A percentile compares a stretch with the other conserved stretches of the same genome.
phyloP scores from a whole-genome alignment of 2,113 vertebrate species.

The Bubo scandiacus region DNA sequence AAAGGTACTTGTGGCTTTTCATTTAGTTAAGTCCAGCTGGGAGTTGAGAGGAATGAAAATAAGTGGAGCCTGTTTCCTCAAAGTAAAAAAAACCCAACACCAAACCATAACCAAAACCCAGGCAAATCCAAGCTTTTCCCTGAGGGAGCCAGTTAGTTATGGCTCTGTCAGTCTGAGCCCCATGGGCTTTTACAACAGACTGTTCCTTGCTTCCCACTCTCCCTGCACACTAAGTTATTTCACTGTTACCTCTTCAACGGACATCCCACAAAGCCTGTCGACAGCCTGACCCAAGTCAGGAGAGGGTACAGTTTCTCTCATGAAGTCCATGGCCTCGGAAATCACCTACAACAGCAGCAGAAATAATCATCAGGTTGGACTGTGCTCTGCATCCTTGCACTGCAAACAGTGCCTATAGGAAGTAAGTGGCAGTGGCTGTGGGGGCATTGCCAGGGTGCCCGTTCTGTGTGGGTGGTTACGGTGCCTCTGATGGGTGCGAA shows the following conservation, averaged over 20 bases:
- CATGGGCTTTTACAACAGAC: background rate
- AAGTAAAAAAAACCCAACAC: background rate
- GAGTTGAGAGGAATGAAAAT: background rate
- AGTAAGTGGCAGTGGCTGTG: background rate
- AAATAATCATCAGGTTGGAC: background rate
- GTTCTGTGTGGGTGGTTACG: background rate
- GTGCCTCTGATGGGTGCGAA: background rate
- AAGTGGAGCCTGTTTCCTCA: background rate
- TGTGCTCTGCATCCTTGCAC: background rate
- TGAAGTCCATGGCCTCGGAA: conserved; percentile 54
- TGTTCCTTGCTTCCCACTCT: background rate
- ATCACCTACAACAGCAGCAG: conserved; percentile 27
- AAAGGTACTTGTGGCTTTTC: background rate
- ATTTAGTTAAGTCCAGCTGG: background rate
- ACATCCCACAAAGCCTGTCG: conserved; percentile 41
- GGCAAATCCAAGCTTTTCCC: background rate
- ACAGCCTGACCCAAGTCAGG: conserved; percentile 34
- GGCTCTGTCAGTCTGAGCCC: background rate
- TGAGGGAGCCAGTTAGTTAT: background rate
- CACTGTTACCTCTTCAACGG: background rate
- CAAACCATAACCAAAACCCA: background rate
- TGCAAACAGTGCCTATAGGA: background rate
- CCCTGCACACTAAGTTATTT: background rate
- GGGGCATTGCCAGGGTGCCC: background rate
- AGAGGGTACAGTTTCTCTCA: background rate